phyloP scores from a whole-genome alignment of 2,888 invertebrate species.

The Nomada ruficornis region DNA sequence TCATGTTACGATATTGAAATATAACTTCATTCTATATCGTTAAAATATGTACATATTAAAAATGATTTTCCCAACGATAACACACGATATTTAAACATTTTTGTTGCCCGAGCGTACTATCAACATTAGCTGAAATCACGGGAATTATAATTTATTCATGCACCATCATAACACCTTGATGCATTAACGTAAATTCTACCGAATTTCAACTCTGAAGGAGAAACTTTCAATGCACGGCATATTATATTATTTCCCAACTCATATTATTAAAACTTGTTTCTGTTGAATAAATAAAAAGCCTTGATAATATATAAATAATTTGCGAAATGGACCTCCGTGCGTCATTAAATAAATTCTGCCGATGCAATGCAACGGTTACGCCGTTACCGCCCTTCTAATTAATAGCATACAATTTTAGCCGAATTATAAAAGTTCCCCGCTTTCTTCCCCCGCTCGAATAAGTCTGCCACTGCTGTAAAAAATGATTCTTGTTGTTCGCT shows the following conservation, averaged over 20 bases:
- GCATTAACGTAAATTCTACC: slow-evolving; percentile 15
- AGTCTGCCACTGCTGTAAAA: slow-evolving; percentile 64
- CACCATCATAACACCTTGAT: slow-evolving; percentile 17
- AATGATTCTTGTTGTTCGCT: slow-evolving; percentile 71
- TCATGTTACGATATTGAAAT: not conserved
- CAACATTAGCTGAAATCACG: slow-evolving; percentile 10
- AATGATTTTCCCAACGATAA: not conserved
- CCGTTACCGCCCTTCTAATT: slow-evolving; percentile 32
- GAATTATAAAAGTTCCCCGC: slow-evolving; percentile 30
- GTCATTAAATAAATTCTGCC: not conserved
- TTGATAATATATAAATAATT: slow-evolving; percentile 10
- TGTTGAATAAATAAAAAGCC: not conserved
- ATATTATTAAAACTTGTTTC: not conserved
- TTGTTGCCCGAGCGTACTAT: not conserved
- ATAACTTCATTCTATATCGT: slow-evolving; percentile 12
- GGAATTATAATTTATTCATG: slow-evolving; percentile 20
- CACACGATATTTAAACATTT: slow-evolving; percentile 16
- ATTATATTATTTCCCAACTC: not conserved
- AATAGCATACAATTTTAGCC: slow-evolving; percentile 27
- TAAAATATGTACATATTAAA: not conserved
- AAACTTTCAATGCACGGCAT: not conserved
- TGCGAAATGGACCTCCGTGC: not conserved
- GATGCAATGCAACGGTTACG: not conserved
- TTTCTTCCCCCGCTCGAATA: slow-evolving; percentile 44
- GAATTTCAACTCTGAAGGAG: not conserved